Base-by-base conservation (phyloP, 2,113 vertebrate species). In the Rutilus rutilus region DNA sequence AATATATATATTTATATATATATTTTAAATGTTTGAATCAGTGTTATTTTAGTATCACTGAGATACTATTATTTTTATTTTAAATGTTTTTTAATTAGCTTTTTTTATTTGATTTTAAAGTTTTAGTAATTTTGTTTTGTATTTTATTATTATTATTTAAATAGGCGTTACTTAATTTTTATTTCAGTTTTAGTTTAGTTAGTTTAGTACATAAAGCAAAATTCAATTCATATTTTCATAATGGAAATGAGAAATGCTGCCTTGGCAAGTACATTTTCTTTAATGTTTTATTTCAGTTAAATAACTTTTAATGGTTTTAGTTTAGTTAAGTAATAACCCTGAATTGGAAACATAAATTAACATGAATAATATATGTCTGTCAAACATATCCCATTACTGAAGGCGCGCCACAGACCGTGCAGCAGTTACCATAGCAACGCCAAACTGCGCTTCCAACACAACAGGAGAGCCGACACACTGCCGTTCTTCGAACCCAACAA, bases 371-470 rank as follows among this genome's bases (percentile, higher is more conserved):
- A 12, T 23, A 23, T 77, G 14, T 76, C 15, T 21, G 5, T 57
- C 17, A 78, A 52, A 42, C 74, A 4, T 76, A 10, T 30, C 47
- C 7, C 1, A 23, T 19, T 47, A 33, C 5, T 33, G 30, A 36
- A 12, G 19, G 17, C 27, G 0, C 19, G 50, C 2, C 10, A 36
- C 8, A 23, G 36, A 27, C 6, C 17, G 8, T 50, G 42, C 69
- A 23, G 3, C 4, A 2, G 79, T 77, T 89, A 36, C 92, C 89
- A 92, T 92, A 91, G 92, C 90, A 87, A 93, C 92, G 0, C 80
- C 33, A 4, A 27, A 11, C 78, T n/a, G 17, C 8, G 86, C 42
- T 4, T 69, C 45, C 15, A 73, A 73, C 30, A 19, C 12, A 92
- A 92, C 91, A 92, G 65, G 87, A 60, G 73, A 45, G 25, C 8